Percentiles rank a stretch among this genome's conserved stretches.
These are phyloP conservation scores for Sphaerodactylus townsendi DNA, from an alignment of 2,113 vertebrate species.

Conservation along the genomic window DNA sequence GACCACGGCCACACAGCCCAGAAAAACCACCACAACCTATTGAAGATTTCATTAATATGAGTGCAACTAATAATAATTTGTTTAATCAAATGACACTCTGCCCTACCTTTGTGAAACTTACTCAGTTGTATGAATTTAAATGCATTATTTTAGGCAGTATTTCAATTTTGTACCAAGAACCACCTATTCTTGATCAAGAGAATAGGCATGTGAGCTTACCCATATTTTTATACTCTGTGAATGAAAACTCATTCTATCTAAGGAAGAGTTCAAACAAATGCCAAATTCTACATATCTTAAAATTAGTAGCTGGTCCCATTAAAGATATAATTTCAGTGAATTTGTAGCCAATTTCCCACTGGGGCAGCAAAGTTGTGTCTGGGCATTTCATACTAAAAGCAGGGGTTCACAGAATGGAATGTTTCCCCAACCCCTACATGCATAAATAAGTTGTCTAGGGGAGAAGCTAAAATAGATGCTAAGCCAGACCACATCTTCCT, in stretches of 20 bases:
- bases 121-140: too few species aligned
- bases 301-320: background rate
- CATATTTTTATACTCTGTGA: background rate
- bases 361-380: background rate
- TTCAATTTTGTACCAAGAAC: too few species aligned
- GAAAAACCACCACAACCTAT: too few species aligned
- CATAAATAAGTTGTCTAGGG: background rate
- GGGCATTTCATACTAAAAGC: background rate
- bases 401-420: background rate
- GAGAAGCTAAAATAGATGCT: background rate
- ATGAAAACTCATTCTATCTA: background rate
- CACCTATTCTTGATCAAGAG: background rate
- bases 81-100: background rate
- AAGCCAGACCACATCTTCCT: too few species aligned
- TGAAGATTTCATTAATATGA: background rate
- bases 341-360: background rate
- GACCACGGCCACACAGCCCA: too few species aligned
- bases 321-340: background rate
- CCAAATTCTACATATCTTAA: background rate
- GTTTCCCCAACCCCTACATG: background rate
- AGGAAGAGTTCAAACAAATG: background rate
- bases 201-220: background rate
- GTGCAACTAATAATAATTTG: background rate
- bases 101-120: background rate
- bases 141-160: too few species aligned